Conservation (phyloP, 2,113 vertebrate species). For the Eulacestoma nigropectus region DNA sequence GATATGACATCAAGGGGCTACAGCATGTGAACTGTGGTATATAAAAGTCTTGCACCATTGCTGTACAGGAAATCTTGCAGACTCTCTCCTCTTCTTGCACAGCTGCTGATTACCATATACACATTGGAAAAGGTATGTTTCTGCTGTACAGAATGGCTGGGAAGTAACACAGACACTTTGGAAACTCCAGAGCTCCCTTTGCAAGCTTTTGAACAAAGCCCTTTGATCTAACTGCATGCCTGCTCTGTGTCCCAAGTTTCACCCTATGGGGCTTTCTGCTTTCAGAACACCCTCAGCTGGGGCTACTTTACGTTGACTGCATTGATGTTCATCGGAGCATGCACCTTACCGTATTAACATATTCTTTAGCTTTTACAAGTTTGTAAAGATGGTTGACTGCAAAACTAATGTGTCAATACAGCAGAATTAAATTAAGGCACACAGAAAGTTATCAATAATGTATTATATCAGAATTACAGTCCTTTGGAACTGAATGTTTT, state of each 20-base stretch:
- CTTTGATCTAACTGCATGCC: background rate
- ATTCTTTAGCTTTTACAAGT: constrained; percentile 10
- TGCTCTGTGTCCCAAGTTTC: background rate
- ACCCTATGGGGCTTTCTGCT: background rate
- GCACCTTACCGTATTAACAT: background rate
- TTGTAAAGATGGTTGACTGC: constrained; percentile 21
- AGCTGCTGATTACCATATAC: background rate
- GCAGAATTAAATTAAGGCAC: constrained; percentile 35
- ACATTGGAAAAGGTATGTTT: background rate
- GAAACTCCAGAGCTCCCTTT: background rate
- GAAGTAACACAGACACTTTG: background rate
- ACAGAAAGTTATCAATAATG: constrained; percentile 50
- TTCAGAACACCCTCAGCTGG: constrained; percentile 13
- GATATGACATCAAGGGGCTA: background rate
- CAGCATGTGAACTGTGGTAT: constrained; percentile 4
- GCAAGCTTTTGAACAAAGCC: constrained; percentile 4
- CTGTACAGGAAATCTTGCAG: constrained; percentile 3
- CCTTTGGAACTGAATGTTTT: constrained; percentile 74
- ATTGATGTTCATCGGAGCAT: constrained; percentile 7
- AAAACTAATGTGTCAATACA: constrained; percentile 24
- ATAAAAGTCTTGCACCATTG: background rate
- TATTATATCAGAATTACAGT: constrained; percentile 58
- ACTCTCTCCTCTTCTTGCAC: background rate
- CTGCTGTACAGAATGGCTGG: constrained; percentile 36
- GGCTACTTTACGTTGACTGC: background rate